Evolutionary conservation across 2,113 vertebrate genomes (phyloP).

Genomic region (Chaetura pelagica): DNA sequence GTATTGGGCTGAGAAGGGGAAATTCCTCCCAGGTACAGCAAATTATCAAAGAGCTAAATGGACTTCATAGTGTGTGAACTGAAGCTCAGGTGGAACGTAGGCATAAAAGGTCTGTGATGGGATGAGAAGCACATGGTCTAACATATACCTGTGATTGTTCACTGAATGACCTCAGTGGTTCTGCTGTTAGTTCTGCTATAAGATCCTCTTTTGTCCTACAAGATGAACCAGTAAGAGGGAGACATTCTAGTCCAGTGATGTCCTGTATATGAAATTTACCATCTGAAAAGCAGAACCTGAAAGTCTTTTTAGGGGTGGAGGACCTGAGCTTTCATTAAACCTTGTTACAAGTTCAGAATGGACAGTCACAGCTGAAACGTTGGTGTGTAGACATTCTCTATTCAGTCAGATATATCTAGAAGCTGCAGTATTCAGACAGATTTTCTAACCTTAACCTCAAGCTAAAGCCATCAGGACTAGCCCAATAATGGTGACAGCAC

Average conservation of each 20-base stretch:
- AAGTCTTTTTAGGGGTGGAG: neutral
- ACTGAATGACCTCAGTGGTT: neutral
- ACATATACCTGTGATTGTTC: neutral
- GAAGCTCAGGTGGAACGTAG: neutral
- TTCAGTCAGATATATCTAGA: neutral
- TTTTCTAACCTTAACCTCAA: constrained; percentile 56
- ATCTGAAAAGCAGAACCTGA: neutral
- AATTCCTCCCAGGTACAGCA: neutral
- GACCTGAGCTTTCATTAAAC: no score
- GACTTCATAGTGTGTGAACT: neutral
- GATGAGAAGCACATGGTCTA: neutral
- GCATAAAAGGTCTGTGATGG: neutral
- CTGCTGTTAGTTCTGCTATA: neutral
- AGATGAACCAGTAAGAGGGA: neutral
- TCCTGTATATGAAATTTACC: neutral
- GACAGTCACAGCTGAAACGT: neutral
- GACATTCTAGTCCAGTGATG: neutral
- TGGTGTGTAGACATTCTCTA: no score
- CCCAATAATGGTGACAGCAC: constrained; percentile 24
- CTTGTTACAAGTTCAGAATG: neutral
- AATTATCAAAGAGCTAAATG: neutral
- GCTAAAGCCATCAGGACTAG: constrained; percentile 33
- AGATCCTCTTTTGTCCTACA: neutral
- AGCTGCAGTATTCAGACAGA: constrained; percentile 20
- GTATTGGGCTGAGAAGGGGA: neutral